Conservation (phyloP, 2,113 vertebrate genomes). For the Cyprinus carpio region DNA sequence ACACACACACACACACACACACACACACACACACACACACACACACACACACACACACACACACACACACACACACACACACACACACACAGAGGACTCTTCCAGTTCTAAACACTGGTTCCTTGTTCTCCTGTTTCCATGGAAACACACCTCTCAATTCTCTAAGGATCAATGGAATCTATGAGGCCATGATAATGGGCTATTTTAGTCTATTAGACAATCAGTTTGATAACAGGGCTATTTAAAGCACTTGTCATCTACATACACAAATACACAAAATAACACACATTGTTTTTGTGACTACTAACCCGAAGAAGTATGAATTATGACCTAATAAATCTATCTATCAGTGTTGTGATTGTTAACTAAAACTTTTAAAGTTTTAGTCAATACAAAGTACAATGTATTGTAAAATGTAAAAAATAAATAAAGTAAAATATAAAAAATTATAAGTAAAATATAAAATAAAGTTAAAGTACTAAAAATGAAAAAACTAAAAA, state of each 20-base stretch:
- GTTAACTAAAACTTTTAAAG: too few relatives aligned
- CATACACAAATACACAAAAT: conserved; percentile 13
- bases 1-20: conserved; percentile 24
- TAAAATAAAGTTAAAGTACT: too few relatives aligned
- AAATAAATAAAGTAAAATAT: too few relatives aligned
- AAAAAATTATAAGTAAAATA: too few relatives aligned
- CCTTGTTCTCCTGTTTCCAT: conserved; percentile 74
- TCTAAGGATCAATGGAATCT: conserved; percentile 56
- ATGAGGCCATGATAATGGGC: conserved; percentile 55
- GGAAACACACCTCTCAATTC: conserved; percentile 65
- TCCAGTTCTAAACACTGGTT: conserved; percentile 45
- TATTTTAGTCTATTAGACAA: conserved; percentile 66
- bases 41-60: conserved; percentile 29
- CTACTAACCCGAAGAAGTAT: not conserved
- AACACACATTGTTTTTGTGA: not conserved
- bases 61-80: conserved; percentile 23
- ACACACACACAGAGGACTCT: conserved; percentile 35
- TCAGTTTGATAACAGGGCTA: conserved; percentile 56
- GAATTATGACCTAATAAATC: not conserved
- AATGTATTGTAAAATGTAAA: too few relatives aligned
- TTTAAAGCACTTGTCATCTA: conserved; percentile 25
- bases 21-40: conserved; percentile 19
- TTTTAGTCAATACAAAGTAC: too few relatives aligned
- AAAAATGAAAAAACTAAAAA: too few relatives aligned
- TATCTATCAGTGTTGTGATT: too few relatives aligned